These are phyloP conservation scores for Cryptophagus acutangulus DNA, from an alignment of 2,888 invertebrate genomes.

Conservation along the genomic window DNA sequence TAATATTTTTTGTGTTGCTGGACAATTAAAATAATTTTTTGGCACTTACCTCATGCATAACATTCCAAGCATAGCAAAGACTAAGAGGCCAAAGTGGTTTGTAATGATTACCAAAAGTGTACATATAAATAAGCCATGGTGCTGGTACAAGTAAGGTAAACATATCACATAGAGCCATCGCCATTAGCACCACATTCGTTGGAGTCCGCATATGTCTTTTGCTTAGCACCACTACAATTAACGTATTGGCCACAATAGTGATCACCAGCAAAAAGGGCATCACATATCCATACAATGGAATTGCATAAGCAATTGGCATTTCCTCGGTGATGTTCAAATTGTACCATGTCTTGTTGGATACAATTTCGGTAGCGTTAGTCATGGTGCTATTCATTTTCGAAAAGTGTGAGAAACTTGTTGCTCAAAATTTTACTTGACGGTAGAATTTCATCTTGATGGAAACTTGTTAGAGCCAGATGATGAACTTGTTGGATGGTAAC, in stretches of 20 bases:
- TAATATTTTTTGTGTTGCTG: too few relatives aligned
- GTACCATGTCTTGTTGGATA: neutral
- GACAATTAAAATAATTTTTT: too few relatives aligned
- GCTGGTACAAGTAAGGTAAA: constrained; percentile 86
- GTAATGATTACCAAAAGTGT: constrained; percentile 82
- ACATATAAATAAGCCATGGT: constrained; percentile 89
- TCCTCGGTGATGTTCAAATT: constrained; percentile 63
- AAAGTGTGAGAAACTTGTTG: too few relatives aligned
- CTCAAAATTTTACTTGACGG: too few relatives aligned
- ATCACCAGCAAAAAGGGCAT: constrained; percentile 81
- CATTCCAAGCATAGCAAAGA: constrained; percentile 74
- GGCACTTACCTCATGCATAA: constrained; percentile 71
- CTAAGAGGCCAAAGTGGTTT: constrained; percentile 70
- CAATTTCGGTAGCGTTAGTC: too few relatives aligned
- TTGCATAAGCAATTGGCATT: constrained; percentile 62
- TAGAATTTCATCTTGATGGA: too few relatives aligned
- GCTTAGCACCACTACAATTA: constrained; percentile 85
- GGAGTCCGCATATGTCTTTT: constrained; percentile 89
- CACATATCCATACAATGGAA: constrained; percentile 71
- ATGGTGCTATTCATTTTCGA: too few relatives aligned
- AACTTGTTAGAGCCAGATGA: too few relatives aligned
- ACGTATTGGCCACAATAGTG: constrained; percentile 84
- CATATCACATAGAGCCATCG: constrained; percentile 95
- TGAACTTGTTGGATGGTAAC: too few relatives aligned
- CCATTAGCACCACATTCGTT: constrained; percentile 87